Conservation (phyloP, 2,113 vertebrate species). For the Prunella himalayana region DNA sequence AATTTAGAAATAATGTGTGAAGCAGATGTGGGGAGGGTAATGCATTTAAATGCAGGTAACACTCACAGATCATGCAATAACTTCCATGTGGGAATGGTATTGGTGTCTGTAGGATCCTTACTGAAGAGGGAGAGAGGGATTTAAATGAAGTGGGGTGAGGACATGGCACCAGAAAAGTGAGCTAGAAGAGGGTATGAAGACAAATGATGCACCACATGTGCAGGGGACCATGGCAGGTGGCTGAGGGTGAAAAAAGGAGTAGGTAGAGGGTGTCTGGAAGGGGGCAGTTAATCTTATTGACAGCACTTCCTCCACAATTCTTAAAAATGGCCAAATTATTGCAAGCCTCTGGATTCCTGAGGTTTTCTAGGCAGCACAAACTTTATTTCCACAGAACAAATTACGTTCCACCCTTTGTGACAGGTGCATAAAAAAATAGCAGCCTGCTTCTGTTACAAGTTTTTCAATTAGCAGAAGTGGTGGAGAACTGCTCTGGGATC, state of each 20-base stretch:
- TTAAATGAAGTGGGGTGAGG: background rate
- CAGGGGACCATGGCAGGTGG: background rate
- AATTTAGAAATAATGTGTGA: background rate
- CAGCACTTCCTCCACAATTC: background rate
- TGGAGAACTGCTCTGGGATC: conserved; percentile 19
- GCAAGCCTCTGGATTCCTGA: background rate
- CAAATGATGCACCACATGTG: background rate
- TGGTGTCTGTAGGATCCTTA: background rate
- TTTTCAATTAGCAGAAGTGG: conserved; percentile 30
- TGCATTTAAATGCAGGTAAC: background rate
- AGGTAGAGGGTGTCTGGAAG: background rate
- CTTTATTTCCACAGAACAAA: background rate
- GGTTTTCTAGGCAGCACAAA: background rate
- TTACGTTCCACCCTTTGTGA: background rate
- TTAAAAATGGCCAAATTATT: background rate
- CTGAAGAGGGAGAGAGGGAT: background rate
- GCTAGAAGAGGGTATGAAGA: background rate
- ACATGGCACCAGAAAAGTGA: background rate
- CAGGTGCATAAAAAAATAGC: background rate
- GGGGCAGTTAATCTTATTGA: accelerated
- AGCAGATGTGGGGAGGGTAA: accelerated
- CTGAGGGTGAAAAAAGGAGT: background rate
- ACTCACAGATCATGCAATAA: background rate
- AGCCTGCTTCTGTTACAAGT: background rate
- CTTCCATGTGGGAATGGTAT: background rate